These are phyloP conservation scores for Tetramorium parvispinum DNA, from an alignment of 1,140 invertebrate genomes.

Conservation along the genomic window DNA sequence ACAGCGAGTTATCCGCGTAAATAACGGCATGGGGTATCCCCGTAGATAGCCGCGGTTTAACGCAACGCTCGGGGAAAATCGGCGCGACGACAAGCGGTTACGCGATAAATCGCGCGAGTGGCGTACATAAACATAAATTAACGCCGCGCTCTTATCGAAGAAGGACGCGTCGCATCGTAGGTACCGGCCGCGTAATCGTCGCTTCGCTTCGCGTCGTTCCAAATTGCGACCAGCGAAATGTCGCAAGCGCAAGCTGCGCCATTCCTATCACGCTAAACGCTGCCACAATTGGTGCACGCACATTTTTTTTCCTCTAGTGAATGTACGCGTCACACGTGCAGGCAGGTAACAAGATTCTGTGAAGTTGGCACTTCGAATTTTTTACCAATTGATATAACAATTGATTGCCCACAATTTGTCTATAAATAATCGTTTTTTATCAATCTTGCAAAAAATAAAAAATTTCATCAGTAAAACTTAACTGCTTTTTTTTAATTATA, in stretches of 20 bases:
- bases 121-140: conserved; percentile 40
- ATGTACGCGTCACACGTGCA: not conserved
- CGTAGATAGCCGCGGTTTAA: not conserved
- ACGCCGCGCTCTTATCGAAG: conserved; percentile 47
- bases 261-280: conserved; percentile 22
- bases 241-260: conserved; percentile 30
- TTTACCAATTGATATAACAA: too few species aligned
- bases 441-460: too few species aligned
- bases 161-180: conserved; percentile 12
- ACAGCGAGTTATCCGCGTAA: not conserved
- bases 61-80: conserved; percentile 10
- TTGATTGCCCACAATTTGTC: too few species aligned
- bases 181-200: conserved; percentile 25
- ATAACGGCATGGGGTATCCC: not conserved
- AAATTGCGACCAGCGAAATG: conserved; percentile 34
- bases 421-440: too few species aligned
- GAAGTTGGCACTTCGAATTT: too few species aligned
- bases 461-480: too few species aligned
- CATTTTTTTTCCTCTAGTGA: not conserved
- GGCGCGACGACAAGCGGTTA: not conserved
- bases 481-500: too few species aligned
- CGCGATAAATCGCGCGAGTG: conserved; percentile 36
- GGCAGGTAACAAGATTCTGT: too few species aligned
- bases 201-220: conserved; percentile 10
- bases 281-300: not conserved